A percentile compares a stretch with the other conserved stretches of the same genome.
Conservation (phyloP, 2,113 vertebrate species). For the Tragelaphus imberbis region DNA sequence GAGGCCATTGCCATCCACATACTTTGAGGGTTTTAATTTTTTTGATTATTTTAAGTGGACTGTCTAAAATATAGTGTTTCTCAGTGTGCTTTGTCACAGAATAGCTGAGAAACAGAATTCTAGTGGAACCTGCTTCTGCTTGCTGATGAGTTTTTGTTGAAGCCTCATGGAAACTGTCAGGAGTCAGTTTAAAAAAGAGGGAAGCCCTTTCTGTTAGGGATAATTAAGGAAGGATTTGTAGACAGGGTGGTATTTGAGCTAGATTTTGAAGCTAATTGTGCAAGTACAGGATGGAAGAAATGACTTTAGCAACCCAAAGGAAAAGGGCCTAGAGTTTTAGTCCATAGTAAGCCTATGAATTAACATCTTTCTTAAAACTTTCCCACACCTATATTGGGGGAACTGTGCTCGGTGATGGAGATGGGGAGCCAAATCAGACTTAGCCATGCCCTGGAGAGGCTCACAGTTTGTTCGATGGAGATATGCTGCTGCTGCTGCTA, state of each 20-base stretch:
- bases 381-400: neutral
- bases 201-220: neutral
- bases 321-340: neutral
- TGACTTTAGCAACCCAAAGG: neutral
- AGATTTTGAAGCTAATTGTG: neutral
- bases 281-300: neutral
- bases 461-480: neutral
- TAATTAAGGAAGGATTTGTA: neutral
- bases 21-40: neutral
- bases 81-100: neutral
- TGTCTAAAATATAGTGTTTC: neutral
- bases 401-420: neutral
- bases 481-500: neutral
- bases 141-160: neutral
- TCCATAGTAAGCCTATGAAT: neutral
- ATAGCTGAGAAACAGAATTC: neutral
- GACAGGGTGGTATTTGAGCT: neutral
- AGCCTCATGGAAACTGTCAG: neutral
- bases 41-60: neutral
- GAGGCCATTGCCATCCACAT: neutral
- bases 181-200: neutral
- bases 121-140: neutral
- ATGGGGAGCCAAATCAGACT: neutral
- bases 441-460: neutral
- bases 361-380: neutral